Percentiles rank a stretch among this genome's conserved stretches.
These are phyloP conservation scores for Imbricaverruca yamaguchii DNA, from an alignment of 2,888 invertebrate genomes.

Conservation along the genomic window DNA sequence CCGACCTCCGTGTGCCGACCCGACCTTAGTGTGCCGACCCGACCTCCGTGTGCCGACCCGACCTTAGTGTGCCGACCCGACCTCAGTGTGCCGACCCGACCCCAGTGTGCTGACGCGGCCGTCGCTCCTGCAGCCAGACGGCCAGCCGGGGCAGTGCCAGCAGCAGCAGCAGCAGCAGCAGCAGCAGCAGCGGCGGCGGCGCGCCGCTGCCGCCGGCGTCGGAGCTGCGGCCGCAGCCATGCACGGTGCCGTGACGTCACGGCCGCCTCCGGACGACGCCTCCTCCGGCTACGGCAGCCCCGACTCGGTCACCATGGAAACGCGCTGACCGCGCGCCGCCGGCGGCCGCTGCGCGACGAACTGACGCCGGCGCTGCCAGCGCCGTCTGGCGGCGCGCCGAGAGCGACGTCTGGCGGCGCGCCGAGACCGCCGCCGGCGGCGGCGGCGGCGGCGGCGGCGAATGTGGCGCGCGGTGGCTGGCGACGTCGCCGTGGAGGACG, in stretches of 20 bases:
- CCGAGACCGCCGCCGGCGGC: too few relatives aligned
- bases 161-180: conserved; percentile 17
- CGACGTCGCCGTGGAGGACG: too few relatives aligned
- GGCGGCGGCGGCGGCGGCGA: conserved; percentile 22
- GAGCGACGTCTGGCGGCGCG: too few relatives aligned
- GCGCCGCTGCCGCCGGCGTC: conserved; percentile 26
- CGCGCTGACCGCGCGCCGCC: conserved; percentile 33
- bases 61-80: too few relatives aligned
- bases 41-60: too few relatives aligned
- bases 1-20: too few relatives aligned
- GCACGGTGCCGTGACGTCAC: conserved; percentile 16
- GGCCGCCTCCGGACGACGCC: conserved; percentile 52
- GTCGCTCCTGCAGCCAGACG: not conserved
- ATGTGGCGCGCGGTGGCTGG: too few relatives aligned
- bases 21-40: too few relatives aligned
- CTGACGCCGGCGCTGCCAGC: too few relatives aligned
- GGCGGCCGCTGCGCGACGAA: not conserved
- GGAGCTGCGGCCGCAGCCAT: conserved; percentile 24
- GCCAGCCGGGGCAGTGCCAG: conserved; percentile 1
- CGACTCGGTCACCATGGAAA: conserved; percentile 56
- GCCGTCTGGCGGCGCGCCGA: not conserved
- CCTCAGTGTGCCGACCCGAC: too few relatives aligned
- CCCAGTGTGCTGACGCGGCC: not conserved
- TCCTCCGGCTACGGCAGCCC: conserved; percentile 74
- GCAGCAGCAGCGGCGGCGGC: conserved; percentile 12